A percentile compares a stretch with the other conserved stretches of the same genome.
Evolutionary conservation across 2,797 vertebrate species (phyloP).

Genomic region (Catostomus latipinnis): DNA sequence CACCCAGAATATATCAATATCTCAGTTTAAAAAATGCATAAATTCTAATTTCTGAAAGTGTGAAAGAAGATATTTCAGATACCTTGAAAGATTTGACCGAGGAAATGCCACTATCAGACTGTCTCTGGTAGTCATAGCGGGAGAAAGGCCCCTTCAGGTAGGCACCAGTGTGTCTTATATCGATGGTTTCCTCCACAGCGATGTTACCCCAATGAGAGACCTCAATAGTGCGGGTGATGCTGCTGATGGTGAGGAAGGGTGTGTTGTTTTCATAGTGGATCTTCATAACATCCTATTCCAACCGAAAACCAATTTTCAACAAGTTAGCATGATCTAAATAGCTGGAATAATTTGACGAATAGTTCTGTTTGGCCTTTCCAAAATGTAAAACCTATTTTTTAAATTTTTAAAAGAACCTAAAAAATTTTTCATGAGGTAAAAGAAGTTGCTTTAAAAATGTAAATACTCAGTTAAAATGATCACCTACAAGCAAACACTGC

Average conservation of each 20-base stretch:
- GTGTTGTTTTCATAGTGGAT: slow-evolving; percentile 98
- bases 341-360: no score
- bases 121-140: slow-evolving; percentile 97
- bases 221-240: slow-evolving; percentile 92
- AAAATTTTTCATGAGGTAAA: no score
- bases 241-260: slow-evolving; percentile 95
- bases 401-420: no score
- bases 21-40: no score
- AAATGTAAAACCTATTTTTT: neutral
- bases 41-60: no score
- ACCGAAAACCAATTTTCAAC: neutral
- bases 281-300: slow-evolving; percentile 86
- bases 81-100: slow-evolving; percentile 99
- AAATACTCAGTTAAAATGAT: no score
- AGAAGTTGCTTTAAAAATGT: no score
- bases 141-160: slow-evolving; percentile 94
- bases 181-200: slow-evolving; percentile 94
- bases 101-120: slow-evolving; percentile 98
- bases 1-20: no score
- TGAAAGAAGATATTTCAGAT: neutral
- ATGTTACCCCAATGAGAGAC: slow-evolving; percentile 99
- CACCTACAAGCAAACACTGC: no score
- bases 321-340: neutral
- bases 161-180: slow-evolving; percentile 95
- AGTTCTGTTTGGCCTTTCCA: no score